Evolutionary conservation across 2,113 vertebrate genomes (phyloP), one percentile per base, ranked within the genome.

Genomic region (Oplegnathus fasciatus): DNA sequence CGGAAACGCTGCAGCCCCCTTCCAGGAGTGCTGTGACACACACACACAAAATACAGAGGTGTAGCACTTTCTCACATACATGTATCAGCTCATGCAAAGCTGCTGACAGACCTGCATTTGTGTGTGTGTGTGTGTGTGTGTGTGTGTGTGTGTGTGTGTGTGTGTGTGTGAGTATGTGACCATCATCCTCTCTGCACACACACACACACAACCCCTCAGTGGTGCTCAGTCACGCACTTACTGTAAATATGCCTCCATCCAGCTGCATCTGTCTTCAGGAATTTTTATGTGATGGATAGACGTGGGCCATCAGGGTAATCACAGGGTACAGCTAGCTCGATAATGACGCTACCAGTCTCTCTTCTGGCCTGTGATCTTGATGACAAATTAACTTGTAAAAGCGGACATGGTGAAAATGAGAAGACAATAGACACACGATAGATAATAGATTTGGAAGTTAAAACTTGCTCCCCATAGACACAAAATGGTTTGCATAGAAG

Each of bases 1-100:
- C 94, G 86, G 95, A 95, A 96, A 95, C 67, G 32, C 91, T 90
- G 88, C 89, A 87, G 82, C 90, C 91, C 81, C 90, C 73, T 89
- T 92, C 87, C 87, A 93, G 86, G 89, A 93, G 89, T 80, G 80
- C 89, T 85, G 81, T 82, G 88, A 85, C 85, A 80, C 78, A 89
- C 76, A 86, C 84, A 88, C 78, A 89, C 83, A 84, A 69, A 76
- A 87, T 78, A 90, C 72, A 91, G 77, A 91, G 80, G 91, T 92
- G 88, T 54, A 90, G 80, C 88, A 84, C 86, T 83, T 75, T 86
- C 75, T 87, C 86, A 84, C 88, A 89, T 82, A 55, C 55, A 73
- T 90, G 87, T 82, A 90, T 88, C 78, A 75, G 72, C 83, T 86
- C 82, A 81, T 86, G 82, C 84, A 86, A 88, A 88, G 84, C 72